Evolutionary conservation across 2,113 vertebrate species (phyloP), one percentile per base, ranked within the genome.

Genomic region (Clarias gariepinus): DNA sequence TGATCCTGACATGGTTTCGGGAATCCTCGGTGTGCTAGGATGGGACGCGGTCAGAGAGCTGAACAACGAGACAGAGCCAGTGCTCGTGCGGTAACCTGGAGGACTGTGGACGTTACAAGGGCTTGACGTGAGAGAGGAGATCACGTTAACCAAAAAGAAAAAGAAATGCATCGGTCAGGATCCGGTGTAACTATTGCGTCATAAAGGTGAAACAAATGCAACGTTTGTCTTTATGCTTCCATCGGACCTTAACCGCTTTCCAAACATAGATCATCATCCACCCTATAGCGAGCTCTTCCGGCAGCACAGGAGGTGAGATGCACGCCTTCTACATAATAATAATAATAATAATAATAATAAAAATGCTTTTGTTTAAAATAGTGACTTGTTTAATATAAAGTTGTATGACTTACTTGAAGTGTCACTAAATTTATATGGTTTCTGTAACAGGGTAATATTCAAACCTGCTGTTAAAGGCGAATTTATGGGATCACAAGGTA

Each of bases 401-500:
- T 19, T 69, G 85, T 88, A 63, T 30, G 30, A 16, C 36, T 25
- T 21, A 13, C 61, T 21, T 68, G 18, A 28, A 33, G 28, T 83
- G 18, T 73, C 9, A 52, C 0, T 18, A 13, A 69, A 53, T 79
- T 16, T 47, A 84, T 82, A 84, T 88, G 88, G 84, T 90, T 58
- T 90, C 86, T 91, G 60, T 86, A 88, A 87, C 87, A 89, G 89
- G 85, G 53, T 89, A 66, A 84, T 77, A 87, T 73, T 33, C 69
- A 84, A 76, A 87, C 85, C 88, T 89, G 89, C 90, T 83, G 90
- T 93, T 94, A 90, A 92, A 91, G 82, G 82, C 91, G 93, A 83
- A 94, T 95, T 94, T 95, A 95, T 96, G 95, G 95, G 95, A 92
- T 95, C 95, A 91, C 94, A 95, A 95, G 95, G 95, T 96, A 94